These are phyloP conservation scores for Peromyscus californicus DNA, from an alignment of 2,113 vertebrate species.

Conservation along the genomic window DNA sequence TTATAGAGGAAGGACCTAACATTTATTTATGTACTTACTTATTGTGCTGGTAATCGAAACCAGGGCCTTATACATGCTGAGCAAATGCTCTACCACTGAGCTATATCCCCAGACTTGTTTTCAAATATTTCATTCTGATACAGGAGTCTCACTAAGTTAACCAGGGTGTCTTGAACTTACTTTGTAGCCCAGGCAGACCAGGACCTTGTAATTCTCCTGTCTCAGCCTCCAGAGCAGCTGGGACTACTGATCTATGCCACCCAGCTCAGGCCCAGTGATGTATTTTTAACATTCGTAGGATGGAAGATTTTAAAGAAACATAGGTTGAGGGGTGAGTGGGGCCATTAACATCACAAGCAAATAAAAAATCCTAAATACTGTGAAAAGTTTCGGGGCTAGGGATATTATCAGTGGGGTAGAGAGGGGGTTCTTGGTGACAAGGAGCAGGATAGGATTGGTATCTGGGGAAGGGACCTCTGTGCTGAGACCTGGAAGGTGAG, in stretches of 20 bases:
- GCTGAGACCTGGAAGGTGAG: not conserved
- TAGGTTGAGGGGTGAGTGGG: fast-evolving
- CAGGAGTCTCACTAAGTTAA: not conserved
- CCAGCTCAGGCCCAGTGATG: not conserved
- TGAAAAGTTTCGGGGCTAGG: not conserved
- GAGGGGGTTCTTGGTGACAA: not conserved
- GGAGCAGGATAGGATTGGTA: not conserved
- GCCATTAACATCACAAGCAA: not conserved
- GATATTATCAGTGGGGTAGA: not conserved
- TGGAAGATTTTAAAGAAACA: not conserved
- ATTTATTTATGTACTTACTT: not conserved
- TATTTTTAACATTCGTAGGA: not conserved
- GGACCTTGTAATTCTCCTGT: not conserved
- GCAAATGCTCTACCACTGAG: not conserved
- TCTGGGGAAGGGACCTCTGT: not conserved
- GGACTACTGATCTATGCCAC: too few species aligned
- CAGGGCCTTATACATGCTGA: not conserved
- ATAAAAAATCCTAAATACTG: not conserved
- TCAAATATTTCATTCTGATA: not conserved
- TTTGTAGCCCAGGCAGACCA: not conserved
- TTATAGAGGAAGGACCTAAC: not conserved
- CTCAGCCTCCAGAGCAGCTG: not conserved
- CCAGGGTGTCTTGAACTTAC: not conserved
- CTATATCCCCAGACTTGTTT: too few species aligned
- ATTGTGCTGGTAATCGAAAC: not conserved